These are phyloP conservation scores for Ctenodactylus gundi DNA, from an alignment of 2,113 vertebrate genomes.

Conservation along the genomic window DNA sequence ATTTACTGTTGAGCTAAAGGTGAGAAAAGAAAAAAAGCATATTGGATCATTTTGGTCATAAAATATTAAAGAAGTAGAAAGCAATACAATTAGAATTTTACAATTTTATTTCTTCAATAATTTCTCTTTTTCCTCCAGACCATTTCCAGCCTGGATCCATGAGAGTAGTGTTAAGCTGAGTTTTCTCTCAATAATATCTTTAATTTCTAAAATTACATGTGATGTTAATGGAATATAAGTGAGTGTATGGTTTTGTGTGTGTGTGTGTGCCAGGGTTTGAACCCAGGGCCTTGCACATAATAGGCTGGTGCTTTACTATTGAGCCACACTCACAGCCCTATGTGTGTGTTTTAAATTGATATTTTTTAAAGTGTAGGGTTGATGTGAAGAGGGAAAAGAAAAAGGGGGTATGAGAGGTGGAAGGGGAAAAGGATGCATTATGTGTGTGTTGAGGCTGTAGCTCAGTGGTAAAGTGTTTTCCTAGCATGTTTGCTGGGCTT, in stretches of 20 bases:
- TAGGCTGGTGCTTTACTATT: neutral
- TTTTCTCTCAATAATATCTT: constrained; percentile 18
- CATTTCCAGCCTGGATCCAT: neutral
- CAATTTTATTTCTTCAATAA: constrained; percentile 4
- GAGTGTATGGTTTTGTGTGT: neutral
- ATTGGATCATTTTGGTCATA: neutral
- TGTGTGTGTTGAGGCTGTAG: neutral
- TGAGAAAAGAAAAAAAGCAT: constrained; percentile 68
- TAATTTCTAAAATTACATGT: neutral
- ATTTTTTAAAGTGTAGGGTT: neutral
- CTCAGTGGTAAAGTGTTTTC: neutral
- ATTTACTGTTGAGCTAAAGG: constrained; percentile 88
- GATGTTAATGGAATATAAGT: neutral
- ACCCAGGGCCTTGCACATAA: neutral
- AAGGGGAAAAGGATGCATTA: too few relatives aligned
- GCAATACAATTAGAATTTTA: neutral
- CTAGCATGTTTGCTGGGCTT: neutral
- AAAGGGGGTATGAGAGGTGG: too few relatives aligned
- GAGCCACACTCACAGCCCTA: neutral
- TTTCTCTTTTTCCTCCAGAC: neutral
- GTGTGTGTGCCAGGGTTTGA: neutral
- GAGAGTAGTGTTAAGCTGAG: neutral
- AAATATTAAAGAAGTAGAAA: constrained; percentile 46
- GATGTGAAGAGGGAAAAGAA: too few relatives aligned
- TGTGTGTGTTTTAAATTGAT: neutral